Base-by-base conservation (phyloP, 2,113 vertebrate species). In the Pipra filicauda region DNA sequence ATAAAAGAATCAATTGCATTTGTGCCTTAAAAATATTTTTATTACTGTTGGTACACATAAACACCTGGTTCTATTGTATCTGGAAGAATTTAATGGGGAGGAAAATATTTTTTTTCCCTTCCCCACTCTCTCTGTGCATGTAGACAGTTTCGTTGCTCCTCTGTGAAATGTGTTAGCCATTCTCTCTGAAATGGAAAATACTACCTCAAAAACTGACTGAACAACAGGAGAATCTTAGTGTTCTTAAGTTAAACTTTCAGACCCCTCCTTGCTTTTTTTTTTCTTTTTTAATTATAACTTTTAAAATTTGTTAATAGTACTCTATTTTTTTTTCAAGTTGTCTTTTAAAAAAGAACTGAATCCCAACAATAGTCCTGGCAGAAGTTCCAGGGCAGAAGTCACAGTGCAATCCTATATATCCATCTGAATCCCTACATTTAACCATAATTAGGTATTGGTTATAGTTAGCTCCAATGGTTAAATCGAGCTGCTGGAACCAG, bases 1-100 rank as follows among this genome's bases (percentile, higher is more conserved):
- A 55, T 94, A 67, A 95, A 94, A 87, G 59, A 94, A 49, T 39
- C 67, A 83, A 86, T 86, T 83, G 28, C 33, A 26, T 78, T 91
- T 91, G 43, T 90, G 28, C 52, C 54, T 92, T 87, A 78, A 95
- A 95, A 88, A 78, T 85, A 65, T 70, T 95, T 89, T 93, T 76
- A 93, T 55, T 91, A 69, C 64, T 84, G 20, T 77, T 93, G 59
- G 51, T 96, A 74, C 65, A 78, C 49, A 52, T 88, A 86, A 93
- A 86, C 72, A 93, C 59, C 52, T 64, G 82, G 66, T 66, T 82
- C 88, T 93, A 35, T 85, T 91, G 90, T 83, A 67, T 52, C 52
- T 67, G 75, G 80, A 84, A 73, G 46, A 93, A 96, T 59, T 95
- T 90, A 91, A 86, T 80, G 81, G 55, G 35, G 27, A 91, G 82